phyloP scores from a whole-genome alignment of 64 coral and sea anemone species.

The Pachyseris speciosa region DNA sequence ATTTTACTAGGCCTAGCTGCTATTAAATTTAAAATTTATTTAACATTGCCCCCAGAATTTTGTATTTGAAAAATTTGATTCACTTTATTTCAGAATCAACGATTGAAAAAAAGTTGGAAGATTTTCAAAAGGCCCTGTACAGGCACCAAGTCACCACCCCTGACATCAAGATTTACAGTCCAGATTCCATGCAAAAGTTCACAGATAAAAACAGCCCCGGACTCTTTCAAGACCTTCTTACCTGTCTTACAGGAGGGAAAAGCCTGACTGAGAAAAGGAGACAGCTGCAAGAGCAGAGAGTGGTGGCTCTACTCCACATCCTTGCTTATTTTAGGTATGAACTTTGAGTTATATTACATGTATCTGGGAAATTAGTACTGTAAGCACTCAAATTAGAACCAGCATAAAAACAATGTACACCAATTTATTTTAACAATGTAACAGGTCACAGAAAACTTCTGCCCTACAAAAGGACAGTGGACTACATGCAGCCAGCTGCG shows the following conservation, averaged over 20 bases:
- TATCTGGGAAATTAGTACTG: too few species aligned
- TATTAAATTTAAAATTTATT: too few species aligned
- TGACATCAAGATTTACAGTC: not conserved
- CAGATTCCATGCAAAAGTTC: too few species aligned
- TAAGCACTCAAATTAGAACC: too few species aligned
- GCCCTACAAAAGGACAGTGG: not conserved
- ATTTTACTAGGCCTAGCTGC: too few species aligned
- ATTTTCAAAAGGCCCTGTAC: not conserved
- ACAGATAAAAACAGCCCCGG: not conserved
- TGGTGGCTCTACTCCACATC: too few species aligned
- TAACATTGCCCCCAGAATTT: not conserved
- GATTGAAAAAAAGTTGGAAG: not conserved
- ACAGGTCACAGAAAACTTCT: slow-evolving; percentile 13
- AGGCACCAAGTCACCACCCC: not conserved
- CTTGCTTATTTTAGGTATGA: too few species aligned
- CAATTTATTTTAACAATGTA: not conserved
- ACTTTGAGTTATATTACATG: too few species aligned
- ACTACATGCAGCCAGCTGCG: not conserved
- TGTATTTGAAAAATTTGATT: not conserved
- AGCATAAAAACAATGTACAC: too few species aligned
- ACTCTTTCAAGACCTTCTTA: not conserved
- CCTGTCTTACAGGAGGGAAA: not conserved
- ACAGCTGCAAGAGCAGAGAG: too few species aligned
- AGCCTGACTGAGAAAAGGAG: too few species aligned
- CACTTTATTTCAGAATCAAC: not conserved